These are phyloP conservation scores for Lagorchestes hirsutus DNA, from an alignment of 2,797 vertebrate species.

Conservation along the genomic window DNA sequence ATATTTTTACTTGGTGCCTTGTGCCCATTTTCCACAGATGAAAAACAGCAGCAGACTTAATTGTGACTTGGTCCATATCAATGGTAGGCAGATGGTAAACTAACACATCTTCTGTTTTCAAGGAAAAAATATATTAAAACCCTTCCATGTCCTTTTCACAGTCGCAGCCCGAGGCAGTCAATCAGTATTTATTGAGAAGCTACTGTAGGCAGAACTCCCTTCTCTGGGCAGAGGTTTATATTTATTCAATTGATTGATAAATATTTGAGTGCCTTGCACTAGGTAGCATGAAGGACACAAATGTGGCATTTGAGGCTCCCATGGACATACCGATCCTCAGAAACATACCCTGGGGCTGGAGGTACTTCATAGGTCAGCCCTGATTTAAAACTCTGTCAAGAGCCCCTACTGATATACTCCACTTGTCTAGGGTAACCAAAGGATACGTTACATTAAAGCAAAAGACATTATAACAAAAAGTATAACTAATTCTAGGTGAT, in stretches of 20 bases:
- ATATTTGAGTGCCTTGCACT: neutral
- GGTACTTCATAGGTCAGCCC: neutral
- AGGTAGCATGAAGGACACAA: neutral
- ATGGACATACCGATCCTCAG: neutral
- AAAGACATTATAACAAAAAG: neutral
- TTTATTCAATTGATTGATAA: neutral
- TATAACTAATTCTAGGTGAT: neutral
- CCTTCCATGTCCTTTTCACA: neutral
- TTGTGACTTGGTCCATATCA: neutral
- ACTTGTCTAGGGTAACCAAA: neutral
- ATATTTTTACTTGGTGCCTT: neutral
- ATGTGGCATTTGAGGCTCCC: neutral
- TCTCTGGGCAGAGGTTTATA: neutral
- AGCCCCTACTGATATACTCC: neutral
- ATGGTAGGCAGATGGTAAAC: neutral
- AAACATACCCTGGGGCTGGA: neutral
- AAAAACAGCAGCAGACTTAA: neutral
- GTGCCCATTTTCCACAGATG: neutral
- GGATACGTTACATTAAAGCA: neutral
- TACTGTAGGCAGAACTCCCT: neutral
- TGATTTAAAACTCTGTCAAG: neutral
- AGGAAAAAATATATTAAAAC: neutral
- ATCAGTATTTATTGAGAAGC: neutral
- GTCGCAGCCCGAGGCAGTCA: neutral
- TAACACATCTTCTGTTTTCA: neutral